A percentile compares a stretch with the other conserved stretches of the same genome.
Evolutionary conservation across 1,140 invertebrate genomes (phyloP).

Genomic region (Panagrolaimus sp.): DNA sequence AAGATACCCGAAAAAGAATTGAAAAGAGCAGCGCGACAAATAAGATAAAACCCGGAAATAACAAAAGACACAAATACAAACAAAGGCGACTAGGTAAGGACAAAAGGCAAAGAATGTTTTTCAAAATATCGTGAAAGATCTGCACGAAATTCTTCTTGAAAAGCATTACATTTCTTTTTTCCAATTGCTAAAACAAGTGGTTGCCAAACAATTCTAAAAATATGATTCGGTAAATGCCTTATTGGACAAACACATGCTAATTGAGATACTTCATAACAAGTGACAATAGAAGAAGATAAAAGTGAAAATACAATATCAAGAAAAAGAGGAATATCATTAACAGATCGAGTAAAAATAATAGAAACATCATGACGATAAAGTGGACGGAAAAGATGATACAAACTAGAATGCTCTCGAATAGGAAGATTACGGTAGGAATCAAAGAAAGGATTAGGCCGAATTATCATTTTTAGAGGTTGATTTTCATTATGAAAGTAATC

Average conservation of each 20-base stretch:
- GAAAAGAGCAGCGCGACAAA: background rate
- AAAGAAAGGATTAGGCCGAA: background rate
- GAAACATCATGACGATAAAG: conserved; percentile 33
- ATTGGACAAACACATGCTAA: background rate
- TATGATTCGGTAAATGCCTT: conserved; percentile 26
- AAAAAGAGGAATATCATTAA: background rate
- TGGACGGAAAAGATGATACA: background rate
- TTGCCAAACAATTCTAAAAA: conserved; percentile 35
- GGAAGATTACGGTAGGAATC: background rate
- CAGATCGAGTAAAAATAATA: conserved; percentile 25
- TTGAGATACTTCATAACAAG: conserved; percentile 21
- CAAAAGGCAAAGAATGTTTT: conserved; percentile 2
- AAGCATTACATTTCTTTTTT: conserved; percentile 26
- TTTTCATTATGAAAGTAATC: conserved; percentile 16
- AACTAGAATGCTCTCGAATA: conserved; percentile 12
- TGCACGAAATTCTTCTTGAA: conserved; percentile 36
- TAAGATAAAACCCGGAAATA: conserved; percentile 21
- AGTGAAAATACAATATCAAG: conserved; percentile 9
- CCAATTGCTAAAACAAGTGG: conserved; percentile 22
- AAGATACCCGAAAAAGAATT: background rate
- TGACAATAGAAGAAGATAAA: conserved; percentile 13
- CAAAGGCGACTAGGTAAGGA: conserved; percentile 15
- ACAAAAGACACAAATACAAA: conserved; percentile 14
- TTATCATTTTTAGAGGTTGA: background rate
- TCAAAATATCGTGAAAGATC: conserved; percentile 11